Conservation (phyloP, 92 coral and sea anemone genomes). For the Heliopora coerulea region DNA sequence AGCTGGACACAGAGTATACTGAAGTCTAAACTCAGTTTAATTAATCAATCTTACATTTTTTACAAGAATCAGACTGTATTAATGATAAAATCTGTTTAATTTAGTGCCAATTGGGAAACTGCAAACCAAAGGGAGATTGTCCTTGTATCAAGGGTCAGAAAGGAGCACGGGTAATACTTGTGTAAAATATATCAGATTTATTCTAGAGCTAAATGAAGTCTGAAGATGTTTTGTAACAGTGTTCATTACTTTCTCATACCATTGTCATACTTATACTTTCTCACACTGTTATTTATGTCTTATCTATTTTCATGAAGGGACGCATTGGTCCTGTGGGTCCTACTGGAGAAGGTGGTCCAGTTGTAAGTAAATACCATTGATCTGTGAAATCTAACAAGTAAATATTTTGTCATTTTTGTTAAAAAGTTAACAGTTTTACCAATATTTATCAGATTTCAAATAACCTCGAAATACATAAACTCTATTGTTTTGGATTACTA, state of each 20-base stretch:
- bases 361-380: not conserved
- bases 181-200: no score
- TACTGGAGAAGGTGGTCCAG: not conserved
- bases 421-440: no score
- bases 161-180: conserved; percentile 69
- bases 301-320: not conserved
- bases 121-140: conserved; percentile 36
- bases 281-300: no score
- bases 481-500: no score
- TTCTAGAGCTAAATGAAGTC: no score
- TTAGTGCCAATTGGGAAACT: conserved; percentile 27
- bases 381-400: no score
- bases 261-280: no score
- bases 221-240: not conserved
- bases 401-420: no score
- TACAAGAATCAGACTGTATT: not conserved
- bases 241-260: not conserved
- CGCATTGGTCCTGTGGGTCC: not conserved
- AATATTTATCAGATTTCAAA: no score
- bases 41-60: not conserved
- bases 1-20: no score
- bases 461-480: no score
- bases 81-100: not conserved
- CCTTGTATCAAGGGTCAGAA: conserved; percentile 59
- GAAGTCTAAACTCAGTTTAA: no score